Evolutionary conservation across 2,797 vertebrate species (phyloP), one percentile per base, ranked within the genome.

Genomic region (Gorsachius magnificus): DNA sequence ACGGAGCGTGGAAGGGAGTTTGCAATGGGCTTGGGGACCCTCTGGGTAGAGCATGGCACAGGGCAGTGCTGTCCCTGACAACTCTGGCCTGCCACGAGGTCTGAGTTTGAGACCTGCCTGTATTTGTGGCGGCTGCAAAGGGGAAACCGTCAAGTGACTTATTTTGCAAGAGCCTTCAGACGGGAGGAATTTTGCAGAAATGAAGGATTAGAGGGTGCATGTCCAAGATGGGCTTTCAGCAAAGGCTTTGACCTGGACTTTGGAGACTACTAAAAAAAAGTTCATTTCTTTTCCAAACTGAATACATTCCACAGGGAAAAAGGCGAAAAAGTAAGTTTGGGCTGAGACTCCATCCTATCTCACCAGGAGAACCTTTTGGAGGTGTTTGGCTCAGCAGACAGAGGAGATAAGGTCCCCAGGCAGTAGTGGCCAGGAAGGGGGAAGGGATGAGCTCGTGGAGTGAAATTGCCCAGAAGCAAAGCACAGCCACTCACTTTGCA

Each of bases 401-500:
- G 69, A 65, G 75, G 57, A 97, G 97, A 95, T 96, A 95, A 97
- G 83, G 71, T 75, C 87, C 54, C 35, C 3, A 10, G n/a, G 93
- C 87, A 92, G 72, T 54, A 88, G 46, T 31, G 85, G 50, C 46
- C 0, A 3, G 36, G 72, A 35, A 65, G 87, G 80, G 93, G 91
- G 77, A 89, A 83, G 90, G 95, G 21, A 77, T 7, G 21, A 92
- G 76, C 90, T 94, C 35, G 25, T 89, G 92, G 85, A 95, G 92
- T 97, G 97, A 98, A 97, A 96, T 95, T 97, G 97, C 96, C 97
- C 97, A 98, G 97, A 97, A 97, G 96, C 95, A 83, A 94, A 97
- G 87, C 83, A 24, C 87, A 77, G 68, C 61, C 36, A 60, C 95
- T 97, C 89, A 87, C 96, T 98, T 90, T 16, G 94, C 96, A 96